Conservation (phyloP, 2,888 invertebrate genomes). For the Leptura quadrifasciata region DNA sequence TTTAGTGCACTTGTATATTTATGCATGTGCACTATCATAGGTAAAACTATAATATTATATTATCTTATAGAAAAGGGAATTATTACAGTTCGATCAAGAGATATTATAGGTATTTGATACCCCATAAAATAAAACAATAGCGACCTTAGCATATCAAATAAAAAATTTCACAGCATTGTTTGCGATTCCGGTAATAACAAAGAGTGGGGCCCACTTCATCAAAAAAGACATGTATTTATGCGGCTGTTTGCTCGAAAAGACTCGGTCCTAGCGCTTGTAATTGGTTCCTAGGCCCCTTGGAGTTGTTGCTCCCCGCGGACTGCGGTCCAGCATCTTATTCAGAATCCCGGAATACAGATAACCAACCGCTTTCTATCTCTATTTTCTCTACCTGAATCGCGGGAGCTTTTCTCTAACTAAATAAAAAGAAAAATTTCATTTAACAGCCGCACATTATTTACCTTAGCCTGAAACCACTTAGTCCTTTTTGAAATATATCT, state of each 20-base stretch:
- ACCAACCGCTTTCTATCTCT: constrained; percentile 59
- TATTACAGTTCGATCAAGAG: too few relatives aligned
- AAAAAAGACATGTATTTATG: constrained; percentile 66
- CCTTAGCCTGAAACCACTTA: constrained; percentile 29
- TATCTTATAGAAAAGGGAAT: too few relatives aligned
- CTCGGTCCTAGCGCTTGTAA: constrained; percentile 64
- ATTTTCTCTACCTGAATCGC: constrained; percentile 51
- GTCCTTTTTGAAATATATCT: constrained; percentile 33
- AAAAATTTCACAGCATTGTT: constrained; percentile 12
- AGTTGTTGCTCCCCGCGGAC: constrained; percentile 66
- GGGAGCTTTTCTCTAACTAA: constrained; percentile 44
- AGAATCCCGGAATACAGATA: constrained; percentile 61
- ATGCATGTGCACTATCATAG: too few relatives aligned
- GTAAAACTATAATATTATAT: too few relatives aligned
- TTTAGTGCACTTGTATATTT: too few relatives aligned
- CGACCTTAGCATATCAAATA: not conserved
- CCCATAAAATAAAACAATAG: not conserved
- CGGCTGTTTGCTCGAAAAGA: constrained; percentile 66
- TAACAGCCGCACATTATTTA: constrained; percentile 37
- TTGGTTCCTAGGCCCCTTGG: constrained; percentile 66
- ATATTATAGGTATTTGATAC: not conserved
- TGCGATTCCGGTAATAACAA: constrained; percentile 29
- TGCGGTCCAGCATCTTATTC: constrained; percentile 62
- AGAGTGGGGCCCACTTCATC: constrained; percentile 56
- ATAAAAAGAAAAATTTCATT: constrained; percentile 50